These are phyloP conservation scores for Psix sp. DNA, from an alignment of 1,140 invertebrate genomes.

Conservation along the genomic window DNA sequence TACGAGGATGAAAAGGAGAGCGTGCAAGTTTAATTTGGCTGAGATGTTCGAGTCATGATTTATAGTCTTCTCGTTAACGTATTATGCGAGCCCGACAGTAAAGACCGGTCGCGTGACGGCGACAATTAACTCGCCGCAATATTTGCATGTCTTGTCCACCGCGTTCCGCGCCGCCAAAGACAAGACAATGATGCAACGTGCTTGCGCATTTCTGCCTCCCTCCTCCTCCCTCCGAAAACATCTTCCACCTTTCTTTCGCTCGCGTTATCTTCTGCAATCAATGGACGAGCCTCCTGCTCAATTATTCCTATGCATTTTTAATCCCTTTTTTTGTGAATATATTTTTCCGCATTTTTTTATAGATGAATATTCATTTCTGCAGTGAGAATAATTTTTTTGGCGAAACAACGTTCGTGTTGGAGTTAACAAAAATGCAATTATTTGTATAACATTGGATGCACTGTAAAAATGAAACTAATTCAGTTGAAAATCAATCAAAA, in stretches of 20 bases:
- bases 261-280: no score
- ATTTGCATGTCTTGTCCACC: constrained; percentile 65
- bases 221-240: constrained; percentile 25
- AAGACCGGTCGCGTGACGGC: constrained; percentile 64
- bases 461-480: no score
- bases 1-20: constrained; percentile 27
- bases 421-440: no score
- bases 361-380: no score
- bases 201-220: constrained; percentile 50
- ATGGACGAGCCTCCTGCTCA: no score
- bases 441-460: no score
- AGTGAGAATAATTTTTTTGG: no score
- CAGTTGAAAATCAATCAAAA: no score
- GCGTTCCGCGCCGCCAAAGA: constrained; percentile 53
- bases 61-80: constrained; percentile 53
- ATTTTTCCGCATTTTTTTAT: no score
- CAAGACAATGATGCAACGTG: constrained; percentile 47
- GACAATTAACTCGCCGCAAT: constrained; percentile 63
- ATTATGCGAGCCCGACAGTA: constrained; percentile 33
- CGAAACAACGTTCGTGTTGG: no score
- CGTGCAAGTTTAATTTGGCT: constrained; percentile 35
- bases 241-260: constrained; percentile 20
- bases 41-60: constrained; percentile 46
- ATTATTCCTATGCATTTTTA: no score
- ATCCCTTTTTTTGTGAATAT: no score